A percentile compares a stretch with the other conserved stretches of the same genome.
Evolutionary conservation across 1,140 invertebrate genomes (phyloP).

Genomic region (Tetramorium simillimum): DNA sequence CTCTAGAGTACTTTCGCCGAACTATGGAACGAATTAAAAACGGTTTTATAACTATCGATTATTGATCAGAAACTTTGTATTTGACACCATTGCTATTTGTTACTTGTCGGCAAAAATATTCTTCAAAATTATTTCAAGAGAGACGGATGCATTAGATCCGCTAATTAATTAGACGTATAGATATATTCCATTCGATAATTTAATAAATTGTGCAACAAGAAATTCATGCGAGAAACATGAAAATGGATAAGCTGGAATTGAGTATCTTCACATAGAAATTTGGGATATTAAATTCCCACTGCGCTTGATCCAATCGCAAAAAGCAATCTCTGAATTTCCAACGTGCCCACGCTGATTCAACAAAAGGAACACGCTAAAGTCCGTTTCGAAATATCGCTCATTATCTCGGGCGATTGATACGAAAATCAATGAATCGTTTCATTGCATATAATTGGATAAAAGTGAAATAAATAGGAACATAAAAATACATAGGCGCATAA

Average conservation of each 20-base stretch:
- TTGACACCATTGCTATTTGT: neutral
- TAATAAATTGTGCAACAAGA: constrained; percentile 6
- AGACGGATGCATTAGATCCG: too few species aligned
- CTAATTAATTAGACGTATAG: neutral
- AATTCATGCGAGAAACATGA: neutral
- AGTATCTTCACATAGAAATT: neutral
- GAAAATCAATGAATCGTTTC: neutral
- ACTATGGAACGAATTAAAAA: constrained; percentile 54
- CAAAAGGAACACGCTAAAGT: neutral
- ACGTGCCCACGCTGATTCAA: constrained; percentile 10
- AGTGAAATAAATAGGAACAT: neutral
- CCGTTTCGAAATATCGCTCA: neutral
- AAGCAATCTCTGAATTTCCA: constrained; percentile 78
- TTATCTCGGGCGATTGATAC: constrained; percentile 5
- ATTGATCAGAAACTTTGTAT: constrained; percentile 4
- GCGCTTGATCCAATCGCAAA: constrained; percentile 74
- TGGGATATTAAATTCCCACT: constrained; percentile 72
- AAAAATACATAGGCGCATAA: neutral
- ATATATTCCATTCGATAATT: neutral
- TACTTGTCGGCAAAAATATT: neutral
- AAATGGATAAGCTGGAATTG: neutral
- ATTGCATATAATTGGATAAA: neutral
- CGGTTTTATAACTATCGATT: constrained; percentile 44
- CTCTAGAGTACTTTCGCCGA: constrained; percentile 36
- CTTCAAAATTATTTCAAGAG: constrained; percentile 5